Base-by-base conservation (phyloP, 2,888 invertebrate species). In the Macropis europaea region DNA sequence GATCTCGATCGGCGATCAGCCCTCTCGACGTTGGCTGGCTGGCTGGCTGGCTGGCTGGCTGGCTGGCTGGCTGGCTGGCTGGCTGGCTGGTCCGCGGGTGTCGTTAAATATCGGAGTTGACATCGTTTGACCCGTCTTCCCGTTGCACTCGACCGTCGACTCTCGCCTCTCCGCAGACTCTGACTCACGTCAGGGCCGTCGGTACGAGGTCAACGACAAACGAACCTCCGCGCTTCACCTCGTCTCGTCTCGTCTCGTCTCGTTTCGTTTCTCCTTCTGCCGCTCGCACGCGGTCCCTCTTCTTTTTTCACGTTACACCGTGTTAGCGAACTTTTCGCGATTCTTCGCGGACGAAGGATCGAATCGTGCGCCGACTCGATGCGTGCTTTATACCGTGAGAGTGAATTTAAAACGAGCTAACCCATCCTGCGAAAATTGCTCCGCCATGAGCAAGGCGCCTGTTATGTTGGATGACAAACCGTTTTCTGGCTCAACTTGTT, bases 121-220 rank as follows among this genome's bases (percentile, higher is more conserved):
- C 88, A 88, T 86, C 86, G 79, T 86, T 88, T 88, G 84, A 88
- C 88, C 88, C 83, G 86, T 84, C 88, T 86, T 86, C 82, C 88
- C 86, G 83, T 78, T 70, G 77, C 69, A 76, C 79, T 68, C 67
- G 57, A 50, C 57, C 59, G 77, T 64, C 66, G 47, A 28, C 45
- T 53, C 77, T 63, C 53, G 54, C 43, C 40, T 56, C 74, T 60
- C 56, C 54, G 43, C 59, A 71, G 71, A 69, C 56, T 79, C 77
- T 82, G 82, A 83, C 79, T 85, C 81, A 73, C 76, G 76, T 81
- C 81, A 73, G 76, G 75, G 68, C 70, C 72, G 76, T 72, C 75
- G 45, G 59, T 61, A 53, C 76, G 71, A 76, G 79, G 69, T 71
- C 63, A 61, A 70, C 70, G 76, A 48, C 76, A 72, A 76, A 67